phyloP scores from a whole-genome alignment of 2,113 vertebrate species.

The Ibidorhyncha struthersii region DNA sequence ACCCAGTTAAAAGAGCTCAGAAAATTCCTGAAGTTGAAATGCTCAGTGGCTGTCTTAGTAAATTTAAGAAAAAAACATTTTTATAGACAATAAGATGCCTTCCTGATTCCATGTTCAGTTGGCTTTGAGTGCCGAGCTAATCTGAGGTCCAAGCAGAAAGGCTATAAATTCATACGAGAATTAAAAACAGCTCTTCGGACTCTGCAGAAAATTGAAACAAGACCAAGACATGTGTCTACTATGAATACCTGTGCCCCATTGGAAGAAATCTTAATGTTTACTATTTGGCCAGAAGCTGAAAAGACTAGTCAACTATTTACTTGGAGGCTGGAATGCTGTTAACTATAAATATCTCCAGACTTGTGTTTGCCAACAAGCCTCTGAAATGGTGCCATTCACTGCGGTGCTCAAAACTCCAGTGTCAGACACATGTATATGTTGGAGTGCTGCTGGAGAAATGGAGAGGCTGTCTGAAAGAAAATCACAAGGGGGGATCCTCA shows the following conservation, averaged over 20 bases:
- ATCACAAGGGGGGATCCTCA: not conserved
- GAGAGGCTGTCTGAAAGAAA: not conserved
- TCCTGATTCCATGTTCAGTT: not conserved
- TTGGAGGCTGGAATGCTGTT: not conserved
- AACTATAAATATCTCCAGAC: not conserved
- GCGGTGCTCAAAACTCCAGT: not conserved
- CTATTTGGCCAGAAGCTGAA: not conserved
- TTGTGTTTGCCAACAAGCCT: not conserved
- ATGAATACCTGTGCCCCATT: not conserved
- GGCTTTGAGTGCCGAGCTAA: not conserved
- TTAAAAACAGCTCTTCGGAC: slow-evolving; percentile 8
- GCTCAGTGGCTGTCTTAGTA: not conserved
- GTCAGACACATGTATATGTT: not conserved
- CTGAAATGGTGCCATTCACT: not conserved
- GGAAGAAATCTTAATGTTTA: not conserved
- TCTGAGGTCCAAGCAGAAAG: not conserved
- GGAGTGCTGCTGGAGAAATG: not conserved
- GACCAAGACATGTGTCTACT: not conserved
- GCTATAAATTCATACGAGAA: slow-evolving; percentile 11
- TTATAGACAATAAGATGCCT: not conserved
- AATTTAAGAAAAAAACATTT: not conserved
- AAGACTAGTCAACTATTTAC: slow-evolving; percentile 4
- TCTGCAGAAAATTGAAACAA: not conserved
- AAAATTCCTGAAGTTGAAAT: not conserved
- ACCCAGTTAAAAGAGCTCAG: not conserved